These are phyloP conservation scores for Narcine bancroftii DNA, from an alignment of 2,113 vertebrate species.

Conservation along the genomic window DNA sequence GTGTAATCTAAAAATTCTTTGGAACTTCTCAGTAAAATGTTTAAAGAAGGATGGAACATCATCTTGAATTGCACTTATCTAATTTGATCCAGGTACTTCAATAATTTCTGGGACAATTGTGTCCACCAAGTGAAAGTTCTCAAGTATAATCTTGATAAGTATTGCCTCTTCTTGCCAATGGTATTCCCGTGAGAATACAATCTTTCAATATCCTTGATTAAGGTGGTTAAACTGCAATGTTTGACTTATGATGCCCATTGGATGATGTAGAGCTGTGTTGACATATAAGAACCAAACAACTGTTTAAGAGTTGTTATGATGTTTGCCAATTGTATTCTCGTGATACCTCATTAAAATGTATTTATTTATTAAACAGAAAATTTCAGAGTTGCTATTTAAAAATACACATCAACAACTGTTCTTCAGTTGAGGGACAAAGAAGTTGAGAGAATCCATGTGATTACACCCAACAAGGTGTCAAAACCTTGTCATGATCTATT, in stretches of 20 bases:
- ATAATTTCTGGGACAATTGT: not conserved
- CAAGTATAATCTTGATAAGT: not conserved
- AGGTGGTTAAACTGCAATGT: not conserved
- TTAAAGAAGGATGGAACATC: not conserved
- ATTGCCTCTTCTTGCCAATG: not conserved
- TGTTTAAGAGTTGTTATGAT: not conserved
- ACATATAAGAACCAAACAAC: not conserved
- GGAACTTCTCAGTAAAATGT: not conserved
- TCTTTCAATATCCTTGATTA: not conserved
- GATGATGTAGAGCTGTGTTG: not conserved
- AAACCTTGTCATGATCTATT: not conserved
- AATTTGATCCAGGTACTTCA: not conserved
- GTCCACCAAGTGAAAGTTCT: not conserved
- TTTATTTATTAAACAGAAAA: not conserved
- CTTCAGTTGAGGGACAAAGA: not conserved
- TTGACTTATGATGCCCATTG: not conserved
- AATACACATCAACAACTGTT: not conserved
- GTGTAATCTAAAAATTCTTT: too few relatives aligned
- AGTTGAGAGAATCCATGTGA: not conserved
- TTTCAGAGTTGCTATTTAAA: not conserved
- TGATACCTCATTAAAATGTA: not conserved
- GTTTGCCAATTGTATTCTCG: not conserved
- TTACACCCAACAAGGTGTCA: not conserved
- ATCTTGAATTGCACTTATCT: not conserved
- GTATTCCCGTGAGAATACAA: too few relatives aligned